Evolutionary conservation across 1,140 invertebrate species (phyloP).

Genomic region (Lepidurus packardi): DNA sequence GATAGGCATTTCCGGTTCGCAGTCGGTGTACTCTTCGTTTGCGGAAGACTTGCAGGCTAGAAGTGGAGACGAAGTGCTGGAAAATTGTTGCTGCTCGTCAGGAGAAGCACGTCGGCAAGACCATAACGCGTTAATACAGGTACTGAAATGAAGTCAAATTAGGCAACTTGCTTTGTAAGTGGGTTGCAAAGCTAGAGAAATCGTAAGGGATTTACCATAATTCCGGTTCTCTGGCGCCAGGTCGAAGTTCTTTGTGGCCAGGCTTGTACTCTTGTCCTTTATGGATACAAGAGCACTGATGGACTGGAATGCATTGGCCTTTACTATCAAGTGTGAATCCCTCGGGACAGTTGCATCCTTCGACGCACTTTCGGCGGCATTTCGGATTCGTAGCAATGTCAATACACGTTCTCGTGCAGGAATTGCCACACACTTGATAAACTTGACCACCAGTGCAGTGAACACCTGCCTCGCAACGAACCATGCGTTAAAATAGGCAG

Average conservation of each 20-base stretch:
- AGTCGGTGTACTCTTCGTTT: slow-evolving; percentile 64
- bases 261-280: slow-evolving; percentile 64
- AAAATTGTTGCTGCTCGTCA: slow-evolving; percentile 57
- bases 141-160: slow-evolving; percentile 47
- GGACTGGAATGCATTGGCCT: slow-evolving; percentile 68
- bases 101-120: slow-evolving; percentile 58
- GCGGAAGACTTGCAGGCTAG: slow-evolving; percentile 54
- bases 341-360: slow-evolving; percentile 78
- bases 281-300: slow-evolving; percentile 67
- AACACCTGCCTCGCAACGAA: slow-evolving; percentile 48
- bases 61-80: slow-evolving; percentile 54
- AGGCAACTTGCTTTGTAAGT: not conserved
- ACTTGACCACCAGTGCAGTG: slow-evolving; percentile 69
- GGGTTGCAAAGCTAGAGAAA: slow-evolving; percentile 23
- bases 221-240: slow-evolving; percentile 57
- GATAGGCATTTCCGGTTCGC: slow-evolving; percentile 62
- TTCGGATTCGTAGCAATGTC: slow-evolving; percentile 52
- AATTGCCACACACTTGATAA: slow-evolving; percentile 70
- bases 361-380: slow-evolving; percentile 65
- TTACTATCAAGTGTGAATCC: slow-evolving; percentile 64
- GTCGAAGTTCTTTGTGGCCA: slow-evolving; percentile 65
- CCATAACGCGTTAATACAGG: slow-evolving; percentile 69
- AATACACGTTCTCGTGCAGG: slow-evolving; percentile 63
- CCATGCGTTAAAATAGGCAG: slow-evolving; percentile 18
- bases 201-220: slow-evolving; percentile 56